Evolutionary conservation across 2,888 invertebrate genomes (phyloP), one percentile per base, ranked within the genome.

Genomic region (Ochropleura leucogaster): DNA sequence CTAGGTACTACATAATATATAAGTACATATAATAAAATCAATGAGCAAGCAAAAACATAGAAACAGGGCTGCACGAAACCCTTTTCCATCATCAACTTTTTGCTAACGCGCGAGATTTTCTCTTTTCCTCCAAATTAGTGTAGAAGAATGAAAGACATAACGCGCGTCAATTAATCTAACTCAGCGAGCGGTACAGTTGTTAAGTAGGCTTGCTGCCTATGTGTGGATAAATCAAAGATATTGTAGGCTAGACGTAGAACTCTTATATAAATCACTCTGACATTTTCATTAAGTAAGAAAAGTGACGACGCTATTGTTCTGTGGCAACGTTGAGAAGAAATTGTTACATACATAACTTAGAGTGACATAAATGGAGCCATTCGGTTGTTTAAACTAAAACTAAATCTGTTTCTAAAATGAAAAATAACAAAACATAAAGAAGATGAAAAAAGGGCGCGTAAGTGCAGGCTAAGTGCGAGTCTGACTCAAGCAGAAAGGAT

Each of bases 221-320:
- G 71, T 65, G 47, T 67, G 68, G 66, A 83, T 83, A 74, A 79
- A 83, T 83, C 74, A 83, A 83, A 82, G 68, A 74, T 71, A 68
- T 79, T 71, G 69, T 78, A 68, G 67, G 14, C 83, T 83, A 81
- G 83, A 70, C 10, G 59, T 82, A 68, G 64, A 65, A 10, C 40
- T 71, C 68, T 55, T 67, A 47, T 14, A 79, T 82, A 79, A 83
- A 79, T 82, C 70, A 82, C 68, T 63, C 47, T 57, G 79, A 74
- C 73, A 55, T 70, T 81, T 81, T 82, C 79, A 73, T 83, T 66
- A 79, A 20, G 73, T 68, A 73, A 71, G 46, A 51, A 69, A 79
- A 73, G 68, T 78, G 65, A 70, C 60, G 53, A 30, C 57, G 57
- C 42, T 49, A 64, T 78, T 82, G 68, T 75, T 75, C 77, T 62